A percentile compares a stretch with the other conserved stretches of the same genome.
Conservation (phyloP, 2,797 vertebrate genomes). For the Kryptopterus vitreolus region DNA sequence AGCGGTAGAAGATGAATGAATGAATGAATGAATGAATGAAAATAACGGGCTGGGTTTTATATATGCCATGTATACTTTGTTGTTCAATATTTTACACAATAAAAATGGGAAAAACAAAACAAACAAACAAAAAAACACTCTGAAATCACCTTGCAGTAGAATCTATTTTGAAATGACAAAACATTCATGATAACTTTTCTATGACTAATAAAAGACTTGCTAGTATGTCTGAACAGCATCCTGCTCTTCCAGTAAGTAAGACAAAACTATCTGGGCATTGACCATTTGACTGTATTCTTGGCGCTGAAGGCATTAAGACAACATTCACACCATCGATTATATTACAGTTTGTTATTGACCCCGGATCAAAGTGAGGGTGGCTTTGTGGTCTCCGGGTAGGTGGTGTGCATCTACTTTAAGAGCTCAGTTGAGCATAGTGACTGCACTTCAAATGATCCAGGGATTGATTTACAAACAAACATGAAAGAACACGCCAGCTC, state of each 20-base stretch:
- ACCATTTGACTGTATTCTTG: slow-evolving; percentile 57
- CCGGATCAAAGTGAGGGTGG: slow-evolving; percentile 55
- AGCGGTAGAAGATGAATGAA: too few relatives aligned
- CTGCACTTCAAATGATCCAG: slow-evolving; percentile 19
- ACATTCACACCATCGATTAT: slow-evolving; percentile 59
- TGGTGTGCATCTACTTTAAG: slow-evolving; percentile 59
- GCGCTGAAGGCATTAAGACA: slow-evolving; percentile 51
- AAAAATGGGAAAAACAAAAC: too few relatives aligned
- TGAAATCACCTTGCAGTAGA: background rate
- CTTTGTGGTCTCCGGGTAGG: slow-evolving; percentile 49
- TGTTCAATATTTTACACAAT: too few relatives aligned
- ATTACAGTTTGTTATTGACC: slow-evolving; percentile 66
- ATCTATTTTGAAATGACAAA: slow-evolving; percentile 6
- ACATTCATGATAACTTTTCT: background rate
- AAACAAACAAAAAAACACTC: too few relatives aligned
- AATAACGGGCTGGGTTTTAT: too few relatives aligned
- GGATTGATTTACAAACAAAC: slow-evolving; percentile 41
- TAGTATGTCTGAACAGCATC: slow-evolving; percentile 42
- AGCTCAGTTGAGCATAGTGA: slow-evolving; percentile 18
- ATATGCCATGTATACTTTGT: too few relatives aligned
- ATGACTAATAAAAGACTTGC: background rate
- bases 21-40: too few relatives aligned
- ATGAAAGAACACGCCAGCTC: background rate
- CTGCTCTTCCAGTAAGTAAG: slow-evolving; percentile 56
- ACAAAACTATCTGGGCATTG: slow-evolving; percentile 47